Conservation (phyloP, 2,888 invertebrate species). For the Heliconius cydno region DNA sequence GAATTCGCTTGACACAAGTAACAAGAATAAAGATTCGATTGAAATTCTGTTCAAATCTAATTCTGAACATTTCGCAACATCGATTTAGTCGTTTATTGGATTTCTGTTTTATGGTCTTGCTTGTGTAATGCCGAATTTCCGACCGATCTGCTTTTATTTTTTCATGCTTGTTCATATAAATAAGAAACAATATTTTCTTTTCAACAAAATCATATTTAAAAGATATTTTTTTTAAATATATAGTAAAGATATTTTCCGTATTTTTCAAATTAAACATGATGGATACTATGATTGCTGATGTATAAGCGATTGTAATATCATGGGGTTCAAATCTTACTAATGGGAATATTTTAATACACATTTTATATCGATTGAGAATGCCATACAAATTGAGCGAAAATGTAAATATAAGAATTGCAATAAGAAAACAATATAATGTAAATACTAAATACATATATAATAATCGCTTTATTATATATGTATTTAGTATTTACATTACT, state of each 20-base stretch:
- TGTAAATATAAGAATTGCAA: too few species aligned
- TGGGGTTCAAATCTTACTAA: background rate
- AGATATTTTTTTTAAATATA: background rate
- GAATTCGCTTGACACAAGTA: slow-evolving; percentile 47
- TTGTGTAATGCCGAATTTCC: slow-evolving; percentile 61
- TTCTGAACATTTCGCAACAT: slow-evolving; percentile 69
- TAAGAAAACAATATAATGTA: too few species aligned
- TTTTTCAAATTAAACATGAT: background rate
- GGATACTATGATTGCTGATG: background rate
- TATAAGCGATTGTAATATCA: background rate
- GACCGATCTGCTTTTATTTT: slow-evolving; percentile 22
- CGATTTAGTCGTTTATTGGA: slow-evolving; percentile 68
- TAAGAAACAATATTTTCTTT: background rate
- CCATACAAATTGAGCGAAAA: too few species aligned
- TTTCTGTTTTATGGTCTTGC: slow-evolving; percentile 65
- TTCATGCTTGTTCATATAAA: background rate
- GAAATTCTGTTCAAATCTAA: slow-evolving; percentile 67
- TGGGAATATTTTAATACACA: background rate
- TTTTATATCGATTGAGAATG: background rate
- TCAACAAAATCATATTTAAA: too few species aligned
- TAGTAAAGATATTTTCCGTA: background rate
- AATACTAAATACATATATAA: too few species aligned
- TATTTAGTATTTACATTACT: too few species aligned
- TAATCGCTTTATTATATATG: too few species aligned
- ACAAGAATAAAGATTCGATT: slow-evolving; percentile 59